Evolutionary conservation across 2,888 invertebrate species (phyloP).

Genomic region (Heliconius hortense): DNA sequence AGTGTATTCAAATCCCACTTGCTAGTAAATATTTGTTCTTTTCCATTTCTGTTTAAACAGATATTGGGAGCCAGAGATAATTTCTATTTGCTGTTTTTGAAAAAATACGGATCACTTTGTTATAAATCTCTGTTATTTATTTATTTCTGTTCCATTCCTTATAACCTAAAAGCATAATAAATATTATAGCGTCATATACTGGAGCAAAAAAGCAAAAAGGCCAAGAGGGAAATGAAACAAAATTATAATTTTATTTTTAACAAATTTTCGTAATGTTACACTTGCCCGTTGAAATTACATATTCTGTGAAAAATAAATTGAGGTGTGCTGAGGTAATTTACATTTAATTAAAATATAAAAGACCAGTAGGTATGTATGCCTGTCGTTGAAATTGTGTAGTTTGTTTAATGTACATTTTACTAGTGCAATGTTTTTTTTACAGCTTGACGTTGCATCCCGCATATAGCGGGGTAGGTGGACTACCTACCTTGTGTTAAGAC

Average conservation of each 20-base stretch:
- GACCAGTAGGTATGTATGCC: neutral
- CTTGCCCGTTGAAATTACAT: constrained; percentile 1
- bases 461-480: neutral
- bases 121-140: too few relatives aligned
- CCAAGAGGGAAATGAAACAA: neutral
- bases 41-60: neutral
- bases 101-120: too few relatives aligned
- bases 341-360: constrained; percentile 4
- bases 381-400: neutral
- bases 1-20: too few relatives aligned
- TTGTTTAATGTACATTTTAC: neutral
- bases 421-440: neutral
- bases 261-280: constrained; percentile 6
- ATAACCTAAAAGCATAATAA: too few relatives aligned
- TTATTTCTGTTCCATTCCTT: too few relatives aligned
- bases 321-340: neutral
- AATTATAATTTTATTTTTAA: neutral
- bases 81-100: neutral
- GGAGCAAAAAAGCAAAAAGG: neutral
- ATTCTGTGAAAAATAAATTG: constrained; percentile 4
- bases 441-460: neutral
- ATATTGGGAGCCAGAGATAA: neutral
- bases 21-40: neutral
- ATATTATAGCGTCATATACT: neutral
- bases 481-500: neutral